Conservation (phyloP, 2,113 vertebrate genomes). For the Megatriorchis doriae region DNA sequence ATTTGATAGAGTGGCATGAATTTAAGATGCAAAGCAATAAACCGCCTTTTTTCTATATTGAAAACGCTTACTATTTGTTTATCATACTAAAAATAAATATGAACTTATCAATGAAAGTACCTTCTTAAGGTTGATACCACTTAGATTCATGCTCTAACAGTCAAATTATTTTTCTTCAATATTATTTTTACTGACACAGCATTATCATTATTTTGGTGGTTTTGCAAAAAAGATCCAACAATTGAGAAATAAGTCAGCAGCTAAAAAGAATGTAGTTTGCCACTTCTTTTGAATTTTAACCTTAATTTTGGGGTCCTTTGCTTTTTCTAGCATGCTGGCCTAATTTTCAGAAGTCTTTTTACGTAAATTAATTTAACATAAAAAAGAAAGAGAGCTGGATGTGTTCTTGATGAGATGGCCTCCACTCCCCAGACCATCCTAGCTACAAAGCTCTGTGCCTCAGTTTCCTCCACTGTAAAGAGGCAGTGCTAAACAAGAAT, state of each 20-base stretch:
- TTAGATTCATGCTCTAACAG: neutral
- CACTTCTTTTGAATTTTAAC: neutral
- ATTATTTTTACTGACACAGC: neutral
- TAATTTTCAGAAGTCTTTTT: neutral
- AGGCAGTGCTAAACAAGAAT: neutral
- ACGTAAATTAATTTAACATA: neutral
- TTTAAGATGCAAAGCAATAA: neutral
- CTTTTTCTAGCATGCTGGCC: neutral
- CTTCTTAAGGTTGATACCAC: neutral
- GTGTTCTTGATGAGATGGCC: neutral
- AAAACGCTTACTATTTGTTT: neutral
- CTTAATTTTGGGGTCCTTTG: neutral
- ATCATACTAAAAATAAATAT: neutral
- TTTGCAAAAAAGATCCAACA: neutral
- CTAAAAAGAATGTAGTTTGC: neutral
- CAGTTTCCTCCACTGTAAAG: neutral
- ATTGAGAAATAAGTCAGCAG: neutral
- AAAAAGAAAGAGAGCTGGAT: neutral
- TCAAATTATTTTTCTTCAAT: neutral
- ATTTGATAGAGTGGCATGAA: neutral
- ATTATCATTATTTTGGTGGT: neutral
- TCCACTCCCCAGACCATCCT: neutral
- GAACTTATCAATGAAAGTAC: neutral
- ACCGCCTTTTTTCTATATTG: neutral
- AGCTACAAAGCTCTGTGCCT: neutral